Conservation (phyloP, 1,140 invertebrate species). For the Drosophila parabipectinata region DNA sequence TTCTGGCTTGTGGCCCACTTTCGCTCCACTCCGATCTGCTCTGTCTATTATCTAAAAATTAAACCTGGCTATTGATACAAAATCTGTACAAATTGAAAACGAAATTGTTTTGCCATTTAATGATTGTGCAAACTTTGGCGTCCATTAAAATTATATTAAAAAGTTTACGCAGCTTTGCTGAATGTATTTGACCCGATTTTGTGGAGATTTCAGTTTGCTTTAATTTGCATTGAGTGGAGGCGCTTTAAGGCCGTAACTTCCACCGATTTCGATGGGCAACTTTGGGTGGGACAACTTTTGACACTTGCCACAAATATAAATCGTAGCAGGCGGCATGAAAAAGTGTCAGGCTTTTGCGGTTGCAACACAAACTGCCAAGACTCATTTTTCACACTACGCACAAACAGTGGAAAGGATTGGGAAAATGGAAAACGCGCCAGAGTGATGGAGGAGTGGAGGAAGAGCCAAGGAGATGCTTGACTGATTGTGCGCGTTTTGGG, state of each 20-base stretch:
- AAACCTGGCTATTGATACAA: conserved; percentile 69
- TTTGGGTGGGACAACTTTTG: conserved; percentile 54
- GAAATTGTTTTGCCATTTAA: conserved; percentile 63
- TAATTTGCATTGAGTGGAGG: conserved; percentile 62
- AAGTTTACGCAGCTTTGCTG: conserved; percentile 56
- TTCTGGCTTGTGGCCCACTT: not conserved
- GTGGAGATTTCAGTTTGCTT: conserved; percentile 18
- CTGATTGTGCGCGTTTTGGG: conserved; percentile 72
- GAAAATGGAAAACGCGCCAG: conserved; percentile 4
- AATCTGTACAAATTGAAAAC: conserved; percentile 76
- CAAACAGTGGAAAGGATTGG: conserved; percentile 20
- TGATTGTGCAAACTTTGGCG: conserved; percentile 50
- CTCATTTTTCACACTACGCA: conserved; percentile 72
- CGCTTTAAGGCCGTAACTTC: conserved; percentile 36
- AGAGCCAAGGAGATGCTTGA: conserved; percentile 48
- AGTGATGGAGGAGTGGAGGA: not conserved
- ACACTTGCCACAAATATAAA: conserved; percentile 74
- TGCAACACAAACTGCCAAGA: conserved; percentile 69
- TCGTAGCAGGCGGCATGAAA: conserved; percentile 72
- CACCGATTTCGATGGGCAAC: conserved; percentile 22
- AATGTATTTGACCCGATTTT: conserved; percentile 21
- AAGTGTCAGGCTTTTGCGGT: conserved; percentile 71
- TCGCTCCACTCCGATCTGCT: conserved; percentile 2
- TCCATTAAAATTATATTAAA: conserved; percentile 77
- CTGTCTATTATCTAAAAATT: conserved; percentile 77